Percentiles rank a stretch among this genome's conserved stretches.
Evolutionary conservation across 2,888 invertebrate genomes (phyloP).

Genomic region (Apodemia mormo): DNA sequence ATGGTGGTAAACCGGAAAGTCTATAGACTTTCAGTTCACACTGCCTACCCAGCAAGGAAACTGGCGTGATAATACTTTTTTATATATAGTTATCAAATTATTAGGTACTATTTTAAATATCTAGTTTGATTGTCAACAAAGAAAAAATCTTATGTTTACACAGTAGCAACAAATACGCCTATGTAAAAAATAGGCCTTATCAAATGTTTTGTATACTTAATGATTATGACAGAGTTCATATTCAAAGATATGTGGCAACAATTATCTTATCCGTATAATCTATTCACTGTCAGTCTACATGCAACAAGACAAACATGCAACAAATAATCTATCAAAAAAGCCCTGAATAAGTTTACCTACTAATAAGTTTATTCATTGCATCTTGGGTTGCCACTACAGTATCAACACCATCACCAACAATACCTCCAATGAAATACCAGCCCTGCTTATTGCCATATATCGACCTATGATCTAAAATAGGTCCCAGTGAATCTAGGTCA

Average conservation of each 20-base stretch:
- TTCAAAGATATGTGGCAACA: constrained; percentile 7
- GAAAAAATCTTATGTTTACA: not conserved
- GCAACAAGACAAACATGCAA: constrained; percentile 30
- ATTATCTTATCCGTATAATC: constrained; percentile 22
- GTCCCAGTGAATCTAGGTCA: constrained; percentile 80
- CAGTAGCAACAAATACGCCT: constrained; percentile 2
- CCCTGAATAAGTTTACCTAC: constrained; percentile 85
- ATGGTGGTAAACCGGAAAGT: too few species aligned
- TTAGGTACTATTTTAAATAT: too few species aligned
- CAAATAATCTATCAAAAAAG: constrained; percentile 31
- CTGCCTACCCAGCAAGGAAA: too few species aligned
- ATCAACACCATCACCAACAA: constrained; percentile 86
- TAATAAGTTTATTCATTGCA: constrained; percentile 89
- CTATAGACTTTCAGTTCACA: too few species aligned
- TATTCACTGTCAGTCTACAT: constrained; percentile 23
- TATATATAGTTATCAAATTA: too few species aligned
- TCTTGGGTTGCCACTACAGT: constrained; percentile 85
- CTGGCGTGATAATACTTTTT: too few species aligned
- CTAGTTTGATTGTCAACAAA: not conserved
- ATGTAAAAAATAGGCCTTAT: constrained; percentile 4
- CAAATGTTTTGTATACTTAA: constrained; percentile 8
- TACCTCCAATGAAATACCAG: constrained; percentile 92
- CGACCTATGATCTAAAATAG: constrained; percentile 82
- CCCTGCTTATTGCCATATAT: constrained; percentile 87
- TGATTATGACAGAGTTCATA: constrained; percentile 3